Base-by-base conservation (phyloP, 2,797 vertebrate species). In the Bucorvus abyssinicus region DNA sequence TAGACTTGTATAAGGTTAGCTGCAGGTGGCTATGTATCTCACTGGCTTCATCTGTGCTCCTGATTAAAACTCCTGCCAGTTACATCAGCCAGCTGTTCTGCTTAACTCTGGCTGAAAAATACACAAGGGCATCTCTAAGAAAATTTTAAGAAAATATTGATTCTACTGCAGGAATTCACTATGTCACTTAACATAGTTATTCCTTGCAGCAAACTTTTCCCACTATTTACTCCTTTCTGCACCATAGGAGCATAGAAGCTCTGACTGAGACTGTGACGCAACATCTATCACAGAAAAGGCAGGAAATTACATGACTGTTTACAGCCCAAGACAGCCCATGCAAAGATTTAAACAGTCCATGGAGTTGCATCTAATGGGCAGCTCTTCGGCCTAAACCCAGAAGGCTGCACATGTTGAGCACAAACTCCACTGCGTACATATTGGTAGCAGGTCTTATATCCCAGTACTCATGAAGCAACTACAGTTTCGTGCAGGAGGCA, bases 401-500 rank as follows among this genome's bases (percentile, higher is more conserved):
- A 42, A 80, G 44, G 38, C 3, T 84, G 59, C 29, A 64, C 68
- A 1, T 87, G 50, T n/a, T 49, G 61, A 86, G 69, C 73, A 74
- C 56, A 79, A 74, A 74, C 40, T 73, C 16, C 42, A 10, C 12
- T 40, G 47, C 36, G 40, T 22, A 9, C 6, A 1, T 13, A 18
- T 9, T 0, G 1, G 59, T 29, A 8, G 12, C 8, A 55, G 15
- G 3, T 56, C 45, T 79, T 59, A 14, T 1, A 52, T 13, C 19
- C 34, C n/a, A 20, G 38, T 32, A 8, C 30, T 64, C 32, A 6
- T 1, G 2, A 59, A 92, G 40, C 17, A 42, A 16, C 27, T n/a
- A 49, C 55, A 59, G 49, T 5, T 22, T 18, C 55, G 14, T 0
- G 16, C 50, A 40, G 0, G 2, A 76, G 34, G 55, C 10, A 34